These are phyloP conservation scores for Platerodrilus igneus DNA, from an alignment of 2,888 invertebrate genomes.

Conservation along the genomic window DNA sequence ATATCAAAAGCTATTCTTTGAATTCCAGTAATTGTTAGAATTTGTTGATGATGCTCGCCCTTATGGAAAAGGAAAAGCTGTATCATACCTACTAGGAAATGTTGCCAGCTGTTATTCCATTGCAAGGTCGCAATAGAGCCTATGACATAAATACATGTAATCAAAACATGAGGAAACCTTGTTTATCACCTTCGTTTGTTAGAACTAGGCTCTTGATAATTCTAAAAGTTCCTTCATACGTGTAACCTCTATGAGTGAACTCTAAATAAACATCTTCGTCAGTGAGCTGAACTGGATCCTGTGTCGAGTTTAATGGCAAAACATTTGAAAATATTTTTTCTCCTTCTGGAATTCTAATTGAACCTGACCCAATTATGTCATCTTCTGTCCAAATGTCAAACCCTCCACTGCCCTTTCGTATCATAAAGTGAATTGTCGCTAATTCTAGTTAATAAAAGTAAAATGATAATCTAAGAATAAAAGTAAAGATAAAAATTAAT, in stretches of 20 bases:
- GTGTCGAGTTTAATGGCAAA: slow-evolving; percentile 45
- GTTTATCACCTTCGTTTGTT: slow-evolving; percentile 39
- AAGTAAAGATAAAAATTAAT: no score
- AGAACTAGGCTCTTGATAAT: slow-evolving; percentile 37
- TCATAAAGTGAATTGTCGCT: no score
- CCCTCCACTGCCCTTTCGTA: slow-evolving; percentile 45
- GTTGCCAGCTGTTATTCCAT: slow-evolving; percentile 66
- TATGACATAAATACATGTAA: slow-evolving; percentile 14
- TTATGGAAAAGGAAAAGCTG: slow-evolving; percentile 67
- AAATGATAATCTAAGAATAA: no score
- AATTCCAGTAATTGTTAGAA: slow-evolving; percentile 65
- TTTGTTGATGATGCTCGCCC: slow-evolving; percentile 59
- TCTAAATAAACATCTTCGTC: slow-evolving; percentile 67
- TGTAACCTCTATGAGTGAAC: slow-evolving; percentile 66
- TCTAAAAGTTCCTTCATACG: slow-evolving; percentile 40
- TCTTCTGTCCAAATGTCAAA: slow-evolving; percentile 51
- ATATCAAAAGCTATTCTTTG: slow-evolving; percentile 50
- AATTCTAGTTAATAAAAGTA: neutral
- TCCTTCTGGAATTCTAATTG: slow-evolving; percentile 56
- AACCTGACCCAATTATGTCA: slow-evolving; percentile 66
- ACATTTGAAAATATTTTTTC: slow-evolving; percentile 54
- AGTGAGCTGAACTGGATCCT: slow-evolving; percentile 51
- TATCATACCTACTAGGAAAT: slow-evolving; percentile 85
- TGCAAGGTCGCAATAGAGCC: slow-evolving; percentile 35
- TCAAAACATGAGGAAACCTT: neutral